Percentiles rank a stretch among this genome's conserved stretches.
Evolutionary conservation across 2,113 vertebrate species (phyloP).

Genomic region (Kryptolebias marmoratus): DNA sequence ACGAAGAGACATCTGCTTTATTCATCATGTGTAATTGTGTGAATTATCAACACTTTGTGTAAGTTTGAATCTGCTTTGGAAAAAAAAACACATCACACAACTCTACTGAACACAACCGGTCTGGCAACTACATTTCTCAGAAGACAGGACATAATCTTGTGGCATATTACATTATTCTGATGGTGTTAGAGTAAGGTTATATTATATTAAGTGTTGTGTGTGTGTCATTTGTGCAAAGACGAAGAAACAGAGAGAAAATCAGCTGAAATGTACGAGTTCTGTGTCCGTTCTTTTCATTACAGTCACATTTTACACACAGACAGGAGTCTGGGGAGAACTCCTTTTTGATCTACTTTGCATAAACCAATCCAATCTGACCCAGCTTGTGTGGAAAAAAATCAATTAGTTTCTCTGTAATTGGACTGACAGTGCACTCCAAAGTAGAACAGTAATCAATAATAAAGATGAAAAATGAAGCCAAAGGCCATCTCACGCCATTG

Average conservation of each 20-base stretch:
- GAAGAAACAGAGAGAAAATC: slow-evolving; percentile 19
- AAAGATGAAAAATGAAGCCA: slow-evolving; percentile 82
- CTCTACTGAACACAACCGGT: slow-evolving; percentile 17
- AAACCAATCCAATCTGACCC: slow-evolving; percentile 79
- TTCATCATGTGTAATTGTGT: slow-evolving; percentile 66
- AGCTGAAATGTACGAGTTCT: slow-evolving; percentile 40
- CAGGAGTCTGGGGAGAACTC: slow-evolving; percentile 70
- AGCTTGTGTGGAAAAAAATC: slow-evolving; percentile 77
- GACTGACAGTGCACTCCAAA: slow-evolving; percentile 79
- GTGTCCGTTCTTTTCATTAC: slow-evolving; percentile 73
- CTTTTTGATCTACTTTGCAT: slow-evolving; percentile 81
- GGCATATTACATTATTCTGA: slow-evolving; percentile 18
- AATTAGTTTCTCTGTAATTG: slow-evolving; percentile 80
- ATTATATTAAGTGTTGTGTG: background rate
- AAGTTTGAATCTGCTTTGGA: slow-evolving; percentile 47
- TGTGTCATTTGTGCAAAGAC: slow-evolving; percentile 2
- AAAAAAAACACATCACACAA: slow-evolving; percentile 5
- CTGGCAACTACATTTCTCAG: slow-evolving; percentile 15
- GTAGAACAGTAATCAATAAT: slow-evolving; percentile 77
- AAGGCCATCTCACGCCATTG: slow-evolving; percentile 77
- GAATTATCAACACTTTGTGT: slow-evolving; percentile 64
- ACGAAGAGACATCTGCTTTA: slow-evolving; percentile 74
- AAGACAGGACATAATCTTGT: slow-evolving; percentile 28
- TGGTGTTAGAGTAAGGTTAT: slow-evolving; percentile 8
- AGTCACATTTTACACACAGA: slow-evolving; percentile 75